Base-by-base conservation (phyloP, 1,140 invertebrate genomes). In the Aphelinus atriplicis region DNA sequence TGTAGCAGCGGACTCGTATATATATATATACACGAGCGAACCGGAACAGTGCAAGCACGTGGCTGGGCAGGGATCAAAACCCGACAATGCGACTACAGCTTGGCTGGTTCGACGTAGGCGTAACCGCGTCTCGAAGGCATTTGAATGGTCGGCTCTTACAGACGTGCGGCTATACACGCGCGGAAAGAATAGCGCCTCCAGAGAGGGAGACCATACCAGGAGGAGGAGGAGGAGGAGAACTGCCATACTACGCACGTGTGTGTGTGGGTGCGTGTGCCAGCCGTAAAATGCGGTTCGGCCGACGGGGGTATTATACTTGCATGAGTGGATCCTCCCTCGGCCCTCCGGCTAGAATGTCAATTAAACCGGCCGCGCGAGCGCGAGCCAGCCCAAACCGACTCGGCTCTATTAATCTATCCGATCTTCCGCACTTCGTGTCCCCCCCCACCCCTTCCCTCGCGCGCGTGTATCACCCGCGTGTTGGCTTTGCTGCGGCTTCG, bases 291-390 rank as follows among this genome's bases (percentile, higher is more conserved):
- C 4, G 9, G 9, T 9, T 4, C 71, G 48, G 51, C 57, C 51
- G 55, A 70, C 56, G 47, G 47, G 61, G 43, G 46, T 81, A 84
- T 84, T 84, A 84, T 81, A 84, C 83, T 84, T 84, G 80, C 83
- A 84, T 83, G 81, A 83, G 78, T 70, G 73, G 67, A 76, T 60
- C 73, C 78, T 79, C 76, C 46, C 72, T 64, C 76, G 64, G 74
- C 75, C 73, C 70, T 82, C 79, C 82, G 79, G 83, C 78, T 75
- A 81, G 79, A 83, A 84, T 83, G 79, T 78, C 81, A 83, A 83
- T 84, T 83, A 84, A 83, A 83, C 78, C 26, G 26, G 26, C 26
- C 26, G 26, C 26, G 26, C 26, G 26, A 26, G 48, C 46, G 9
- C 68, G 42, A 68, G 56, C 65, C 63, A 53, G 26, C 26, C 26